phyloP scores from a whole-genome alignment of 2,888 invertebrate genomes.

The Steromphala cineraria region DNA sequence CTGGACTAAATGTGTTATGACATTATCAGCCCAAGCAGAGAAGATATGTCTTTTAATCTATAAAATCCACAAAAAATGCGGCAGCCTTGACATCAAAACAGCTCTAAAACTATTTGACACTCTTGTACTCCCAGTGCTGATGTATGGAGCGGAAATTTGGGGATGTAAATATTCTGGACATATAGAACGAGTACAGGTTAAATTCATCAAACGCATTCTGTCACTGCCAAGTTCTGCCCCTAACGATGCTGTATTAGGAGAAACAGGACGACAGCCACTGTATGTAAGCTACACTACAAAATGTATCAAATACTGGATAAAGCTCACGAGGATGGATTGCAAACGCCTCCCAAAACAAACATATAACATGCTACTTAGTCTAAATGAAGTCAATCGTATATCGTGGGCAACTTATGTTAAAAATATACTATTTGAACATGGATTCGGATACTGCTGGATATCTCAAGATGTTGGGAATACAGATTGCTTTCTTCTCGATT shows the following conservation, averaged over 20 bases:
- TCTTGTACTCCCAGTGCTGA: neutral
- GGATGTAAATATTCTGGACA: neutral
- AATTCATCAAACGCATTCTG: neutral
- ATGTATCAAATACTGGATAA: too few species aligned
- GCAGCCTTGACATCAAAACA: neutral
- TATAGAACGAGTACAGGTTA: neutral
- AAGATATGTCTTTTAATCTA: neutral
- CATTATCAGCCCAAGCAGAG: conserved; percentile 16
- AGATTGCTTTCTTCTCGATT: too few species aligned
- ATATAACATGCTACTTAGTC: too few species aligned
- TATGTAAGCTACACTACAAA: neutral
- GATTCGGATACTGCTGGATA: too few species aligned
- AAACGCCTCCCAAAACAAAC: too few species aligned
- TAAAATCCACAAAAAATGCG: neutral
- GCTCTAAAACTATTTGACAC: neutral
- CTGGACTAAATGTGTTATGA: neutral
- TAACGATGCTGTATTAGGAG: conserved; percentile 1
- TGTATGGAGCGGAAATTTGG: neutral
- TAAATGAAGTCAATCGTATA: too few species aligned
- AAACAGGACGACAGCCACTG: neutral
- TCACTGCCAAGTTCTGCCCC: neutral
- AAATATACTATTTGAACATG: too few species aligned
- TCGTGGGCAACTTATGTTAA: too few species aligned
- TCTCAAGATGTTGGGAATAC: too few species aligned
- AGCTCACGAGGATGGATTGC: too few species aligned